Evolutionary conservation across 2,113 vertebrate species (phyloP), one percentile per base, ranked within the genome.

Genomic region (Antennarius striatus): DNA sequence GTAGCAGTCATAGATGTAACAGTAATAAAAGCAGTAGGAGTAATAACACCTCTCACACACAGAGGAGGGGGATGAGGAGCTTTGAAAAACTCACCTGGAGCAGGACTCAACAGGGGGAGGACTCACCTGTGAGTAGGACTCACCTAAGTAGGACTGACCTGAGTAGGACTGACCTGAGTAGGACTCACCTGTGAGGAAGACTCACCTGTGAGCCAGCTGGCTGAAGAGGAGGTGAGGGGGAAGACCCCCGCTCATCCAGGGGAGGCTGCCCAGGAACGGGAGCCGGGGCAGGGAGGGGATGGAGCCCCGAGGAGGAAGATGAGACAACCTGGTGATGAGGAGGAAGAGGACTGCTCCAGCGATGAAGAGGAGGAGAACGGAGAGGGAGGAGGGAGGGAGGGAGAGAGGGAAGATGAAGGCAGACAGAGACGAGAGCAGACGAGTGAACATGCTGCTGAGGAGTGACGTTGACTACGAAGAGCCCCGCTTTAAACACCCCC

Each of bases 201-300:
- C 73, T 80, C 66, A 90, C 86, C 84, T 86, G 48, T 1, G 51
- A 1, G 73, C 63, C 79, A 93, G 82, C 63, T 71, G 60, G 0
- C 45, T 84, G 77, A 93, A 88, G 57, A 88, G 85, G 15, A 92
- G 88, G 81, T 94, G 89, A 0, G 84, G 90, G 0, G 92, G 88
- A 29, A 82, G 74, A 1, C 22, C 6, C 1, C 84, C 86, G 3
- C 80, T 29, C 68, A 94, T 70, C 83, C 92, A 92, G 42, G 89
- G 90, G 15, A 93, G 89, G 68, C 92, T 94, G 22, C 93, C 93
- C 75, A 93, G 60, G 3, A 91, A 1, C 0, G 92, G 93, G 48
- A 94, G 29, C 0, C 65, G 5, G 0, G 92, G 92, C 43, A 93
- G 86, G 65, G 90, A 82, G 4, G 92, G 91, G 47, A 92, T 12